Percentiles rank a stretch among this genome's conserved stretches.
phyloP scores from a whole-genome alignment of 2,888 invertebrate genomes.

The Molorchus minor region DNA sequence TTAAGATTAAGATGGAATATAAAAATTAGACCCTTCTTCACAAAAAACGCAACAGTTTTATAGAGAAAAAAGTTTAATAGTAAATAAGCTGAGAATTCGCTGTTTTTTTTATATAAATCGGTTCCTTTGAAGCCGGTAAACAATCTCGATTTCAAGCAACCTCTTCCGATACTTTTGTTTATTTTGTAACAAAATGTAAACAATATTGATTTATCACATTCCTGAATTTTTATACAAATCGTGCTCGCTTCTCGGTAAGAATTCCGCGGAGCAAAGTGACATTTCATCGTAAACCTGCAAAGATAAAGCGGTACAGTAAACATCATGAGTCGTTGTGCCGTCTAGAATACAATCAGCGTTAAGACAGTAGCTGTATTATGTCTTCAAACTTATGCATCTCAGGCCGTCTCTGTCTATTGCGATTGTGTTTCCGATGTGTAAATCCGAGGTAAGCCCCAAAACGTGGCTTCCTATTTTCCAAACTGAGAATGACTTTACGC shows the following conservation, averaged over 20 bases:
- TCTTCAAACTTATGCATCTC: conserved; percentile 35
- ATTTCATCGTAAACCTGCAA: background rate
- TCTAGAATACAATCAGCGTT: conserved; percentile 40
- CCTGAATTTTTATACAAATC: conserved; percentile 1
- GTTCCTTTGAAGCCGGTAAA: background rate
- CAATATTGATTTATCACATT: background rate
- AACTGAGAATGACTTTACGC: conserved; percentile 48
- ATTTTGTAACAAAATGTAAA: background rate
- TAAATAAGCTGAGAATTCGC: too few relatives aligned
- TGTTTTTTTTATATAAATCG: background rate
- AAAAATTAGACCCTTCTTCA: too few relatives aligned
- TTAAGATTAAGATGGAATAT: too few relatives aligned
- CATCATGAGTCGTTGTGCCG: conserved; percentile 32
- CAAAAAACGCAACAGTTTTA: too few relatives aligned
- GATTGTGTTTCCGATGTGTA: conserved; percentile 36
- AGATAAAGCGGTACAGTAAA: conserved; percentile 23
- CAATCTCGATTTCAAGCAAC: background rate
- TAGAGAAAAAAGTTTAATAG: too few relatives aligned
- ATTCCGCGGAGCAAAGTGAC: background rate
- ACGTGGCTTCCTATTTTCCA: conserved; percentile 42
- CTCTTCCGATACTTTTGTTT: background rate
- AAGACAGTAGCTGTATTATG: conserved; percentile 36
- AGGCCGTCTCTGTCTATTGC: conserved; percentile 41
- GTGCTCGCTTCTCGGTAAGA: background rate
- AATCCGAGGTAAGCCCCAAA: conserved; percentile 41